Percentiles rank a stretch among this genome's conserved stretches.
phyloP scores from a whole-genome alignment of 1,140 invertebrate species.

The Latrodectus geometricus region DNA sequence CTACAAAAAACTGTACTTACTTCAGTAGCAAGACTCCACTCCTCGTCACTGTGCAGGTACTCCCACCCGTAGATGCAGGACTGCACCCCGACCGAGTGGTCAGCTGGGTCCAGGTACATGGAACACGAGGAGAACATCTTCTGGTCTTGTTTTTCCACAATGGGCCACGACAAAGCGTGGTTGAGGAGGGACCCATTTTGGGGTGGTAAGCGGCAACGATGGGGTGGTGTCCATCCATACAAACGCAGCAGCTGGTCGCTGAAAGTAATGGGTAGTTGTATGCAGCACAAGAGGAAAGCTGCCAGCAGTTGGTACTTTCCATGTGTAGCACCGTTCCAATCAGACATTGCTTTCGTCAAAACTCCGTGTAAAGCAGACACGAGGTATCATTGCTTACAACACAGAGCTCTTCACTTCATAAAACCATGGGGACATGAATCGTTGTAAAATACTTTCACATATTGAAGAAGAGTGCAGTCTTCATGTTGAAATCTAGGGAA shows the following conservation, averaged over 20 bases:
- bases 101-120: constrained; percentile 65
- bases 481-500: no score
- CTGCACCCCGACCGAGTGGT: constrained; percentile 64
- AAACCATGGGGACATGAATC: no score
- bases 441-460: no score
- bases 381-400: no score
- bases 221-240: constrained; percentile 71
- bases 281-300: constrained; percentile 70
- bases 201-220: constrained; percentile 67
- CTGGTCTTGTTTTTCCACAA: constrained; percentile 20
- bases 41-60: constrained; percentile 64
- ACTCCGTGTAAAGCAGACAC: no score
- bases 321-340: constrained; percentile 74
- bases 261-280: constrained; percentile 71
- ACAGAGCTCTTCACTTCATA: no score
- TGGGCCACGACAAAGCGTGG: constrained; percentile 59
- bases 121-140: constrained; percentile 64
- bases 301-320: constrained; percentile 71
- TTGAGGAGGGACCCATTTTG: not conserved
- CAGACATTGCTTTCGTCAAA: not conserved
- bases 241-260: constrained; percentile 70
- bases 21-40: constrained; percentile 68
- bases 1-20: constrained; percentile 54
- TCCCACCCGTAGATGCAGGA: constrained; percentile 67
- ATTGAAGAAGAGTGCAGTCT: no score